phyloP scores from a whole-genome alignment of 1,140 invertebrate species.

The Drosophila malerkotliana region DNA sequence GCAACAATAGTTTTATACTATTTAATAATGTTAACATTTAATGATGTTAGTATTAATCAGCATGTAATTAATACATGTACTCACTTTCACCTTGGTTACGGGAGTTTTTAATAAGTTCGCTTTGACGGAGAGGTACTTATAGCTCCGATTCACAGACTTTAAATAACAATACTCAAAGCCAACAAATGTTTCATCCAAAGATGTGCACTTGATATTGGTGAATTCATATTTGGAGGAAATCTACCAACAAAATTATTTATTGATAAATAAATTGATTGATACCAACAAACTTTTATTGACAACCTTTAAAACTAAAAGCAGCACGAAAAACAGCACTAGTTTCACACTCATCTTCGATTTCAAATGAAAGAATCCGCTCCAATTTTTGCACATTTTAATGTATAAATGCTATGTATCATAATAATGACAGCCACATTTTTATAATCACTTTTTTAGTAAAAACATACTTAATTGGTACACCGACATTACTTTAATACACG shows the following conservation, averaged over 20 bases:
- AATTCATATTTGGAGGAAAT: constrained; percentile 6
- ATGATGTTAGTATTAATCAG: no score
- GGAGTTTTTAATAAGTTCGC: constrained; percentile 15
- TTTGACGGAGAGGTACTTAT: background rate
- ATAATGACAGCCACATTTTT: no score
- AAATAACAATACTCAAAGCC: constrained; percentile 18
- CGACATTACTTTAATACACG: no score
- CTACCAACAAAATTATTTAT: background rate
- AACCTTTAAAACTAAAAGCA: background rate
- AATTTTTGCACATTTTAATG: no score
- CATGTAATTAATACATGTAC: background rate
- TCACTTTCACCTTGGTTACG: constrained; percentile 2
- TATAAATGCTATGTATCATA: no score
- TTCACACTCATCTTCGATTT: background rate
- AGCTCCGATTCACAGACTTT: constrained; percentile 13
- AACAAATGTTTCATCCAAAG: background rate
- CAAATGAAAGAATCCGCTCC: background rate
- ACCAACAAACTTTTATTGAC: no score
- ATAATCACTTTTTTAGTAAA: no score
- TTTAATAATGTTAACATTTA: no score
- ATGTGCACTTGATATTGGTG: constrained; percentile 4
- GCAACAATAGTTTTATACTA: no score
- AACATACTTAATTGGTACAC: no score
- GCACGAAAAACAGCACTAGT: background rate
- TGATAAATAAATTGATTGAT: no score